Conservation (phyloP, 2,113 vertebrate genomes). For the Rousettus leschenaultii region DNA sequence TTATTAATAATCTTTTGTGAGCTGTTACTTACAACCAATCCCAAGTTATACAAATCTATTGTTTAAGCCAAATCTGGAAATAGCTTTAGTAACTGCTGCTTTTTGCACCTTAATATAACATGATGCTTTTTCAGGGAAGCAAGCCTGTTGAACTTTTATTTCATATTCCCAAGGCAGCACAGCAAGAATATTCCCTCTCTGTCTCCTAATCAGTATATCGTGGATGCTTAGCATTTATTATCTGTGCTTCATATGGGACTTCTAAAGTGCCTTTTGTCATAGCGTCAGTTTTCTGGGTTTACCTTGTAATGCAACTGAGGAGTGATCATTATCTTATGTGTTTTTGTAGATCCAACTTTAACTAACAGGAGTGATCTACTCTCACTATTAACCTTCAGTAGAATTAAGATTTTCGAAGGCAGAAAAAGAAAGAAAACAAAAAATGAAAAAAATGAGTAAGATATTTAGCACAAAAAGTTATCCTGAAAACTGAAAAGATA, state of each 20-base stretch:
- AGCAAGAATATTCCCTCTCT: background rate
- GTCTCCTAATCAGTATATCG: background rate
- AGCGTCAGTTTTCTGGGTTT: background rate
- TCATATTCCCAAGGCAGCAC: background rate
- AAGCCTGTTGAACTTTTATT: background rate
- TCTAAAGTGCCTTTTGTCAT: background rate
- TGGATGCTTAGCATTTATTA: background rate
- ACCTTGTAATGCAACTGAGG: background rate
- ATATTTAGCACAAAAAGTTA: background rate
- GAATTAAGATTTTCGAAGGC: background rate
- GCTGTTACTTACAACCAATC: background rate
- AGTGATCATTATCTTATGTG: background rate
- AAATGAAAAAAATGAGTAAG: background rate
- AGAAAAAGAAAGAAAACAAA: background rate
- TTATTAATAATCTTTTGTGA: background rate
- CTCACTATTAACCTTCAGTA: background rate
- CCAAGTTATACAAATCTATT: background rate
- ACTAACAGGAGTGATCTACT: background rate
- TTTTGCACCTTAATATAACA: background rate
- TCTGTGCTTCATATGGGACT: background rate
- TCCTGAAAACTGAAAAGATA: background rate
- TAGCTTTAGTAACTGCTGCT: background rate
- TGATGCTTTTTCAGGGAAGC: background rate
- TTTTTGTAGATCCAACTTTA: background rate
- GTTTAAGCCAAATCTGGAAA: background rate